These are phyloP conservation scores for Microplitis deprimator DNA, from an alignment of 2,888 invertebrate genomes.

Conservation along the genomic window DNA sequence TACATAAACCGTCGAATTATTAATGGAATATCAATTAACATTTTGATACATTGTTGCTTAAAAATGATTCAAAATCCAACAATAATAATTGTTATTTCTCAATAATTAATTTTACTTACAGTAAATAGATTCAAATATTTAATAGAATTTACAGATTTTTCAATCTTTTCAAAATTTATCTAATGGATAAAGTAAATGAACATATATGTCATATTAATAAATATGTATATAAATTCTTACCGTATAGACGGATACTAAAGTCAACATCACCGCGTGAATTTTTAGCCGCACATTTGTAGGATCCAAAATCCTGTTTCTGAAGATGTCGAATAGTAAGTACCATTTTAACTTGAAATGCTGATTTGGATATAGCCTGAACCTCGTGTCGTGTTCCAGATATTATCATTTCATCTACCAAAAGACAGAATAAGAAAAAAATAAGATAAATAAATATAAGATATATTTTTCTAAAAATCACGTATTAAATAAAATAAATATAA, in stretches of 20 bases:
- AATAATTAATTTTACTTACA: too few relatives aligned
- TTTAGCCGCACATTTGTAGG: conserved; percentile 85
- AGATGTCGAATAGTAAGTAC: conserved; percentile 83
- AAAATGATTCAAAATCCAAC: too few relatives aligned
- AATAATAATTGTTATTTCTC: too few relatives aligned
- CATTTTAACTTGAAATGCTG: conserved; percentile 88
- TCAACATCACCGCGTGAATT: conserved; percentile 85
- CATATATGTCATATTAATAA: background rate
- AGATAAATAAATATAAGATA: background rate
- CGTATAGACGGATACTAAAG: conserved; percentile 88
- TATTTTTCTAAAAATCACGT: conserved; percentile 8
- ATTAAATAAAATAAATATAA: background rate
- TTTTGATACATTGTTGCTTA: too few relatives aligned
- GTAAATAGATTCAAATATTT: too few relatives aligned
- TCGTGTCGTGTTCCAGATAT: conserved; percentile 86
- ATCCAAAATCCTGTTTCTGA: conserved; percentile 83
- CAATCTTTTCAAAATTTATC: background rate
- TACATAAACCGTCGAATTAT: too few relatives aligned
- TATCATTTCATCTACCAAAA: conserved; percentile 82
- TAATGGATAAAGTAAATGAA: background rate
- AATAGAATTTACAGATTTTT: too few relatives aligned
- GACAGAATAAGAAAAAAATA: conserved; percentile 17
- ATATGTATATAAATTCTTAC: conserved; percentile 73
- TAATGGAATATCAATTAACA: too few relatives aligned
- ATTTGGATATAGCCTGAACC: conserved; percentile 77